Conservation (phyloP, 2,888 invertebrate species). For the Sesia bembeciformis region DNA sequence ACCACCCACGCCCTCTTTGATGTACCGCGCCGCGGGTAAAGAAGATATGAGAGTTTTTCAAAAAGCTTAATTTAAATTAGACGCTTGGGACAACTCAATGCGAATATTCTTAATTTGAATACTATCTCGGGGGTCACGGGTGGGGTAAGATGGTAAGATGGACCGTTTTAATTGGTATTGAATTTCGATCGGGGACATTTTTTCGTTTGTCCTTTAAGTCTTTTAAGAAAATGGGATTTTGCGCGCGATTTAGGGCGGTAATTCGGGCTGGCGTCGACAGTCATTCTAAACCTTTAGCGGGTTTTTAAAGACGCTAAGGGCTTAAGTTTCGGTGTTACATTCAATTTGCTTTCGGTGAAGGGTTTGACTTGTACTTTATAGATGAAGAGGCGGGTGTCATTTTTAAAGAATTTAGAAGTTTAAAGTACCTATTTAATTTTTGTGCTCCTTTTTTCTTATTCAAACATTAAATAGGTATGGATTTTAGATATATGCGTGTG, state of each 20-base stretch:
- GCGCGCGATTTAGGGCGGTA: constrained; percentile 18
- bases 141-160: constrained; percentile 27
- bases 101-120: constrained; percentile 71
- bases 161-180: constrained; percentile 68
- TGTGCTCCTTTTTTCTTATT: too few species aligned
- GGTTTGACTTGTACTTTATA: background rate
- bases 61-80: constrained; percentile 75
- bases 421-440: too few species aligned
- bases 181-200: constrained; percentile 58
- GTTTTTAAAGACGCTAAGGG: constrained; percentile 4
- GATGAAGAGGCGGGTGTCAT: too few species aligned
- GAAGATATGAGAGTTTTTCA: constrained; percentile 74
- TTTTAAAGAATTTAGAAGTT: too few species aligned
- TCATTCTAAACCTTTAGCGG: constrained; percentile 7
- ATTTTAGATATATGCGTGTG: too few species aligned
- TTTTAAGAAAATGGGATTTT: constrained; percentile 26
- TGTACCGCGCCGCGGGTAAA: constrained; percentile 66
- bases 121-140: constrained; percentile 52
- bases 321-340: background rate
- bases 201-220: constrained; percentile 20
- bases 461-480: too few species aligned
- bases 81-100: constrained; percentile 62
- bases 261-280: constrained; percentile 13
- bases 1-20: constrained; percentile 54
- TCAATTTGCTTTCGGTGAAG: background rate